Evolutionary conservation across 2,888 invertebrate genomes (phyloP).

Genomic region (Deilephila porcellus): DNA sequence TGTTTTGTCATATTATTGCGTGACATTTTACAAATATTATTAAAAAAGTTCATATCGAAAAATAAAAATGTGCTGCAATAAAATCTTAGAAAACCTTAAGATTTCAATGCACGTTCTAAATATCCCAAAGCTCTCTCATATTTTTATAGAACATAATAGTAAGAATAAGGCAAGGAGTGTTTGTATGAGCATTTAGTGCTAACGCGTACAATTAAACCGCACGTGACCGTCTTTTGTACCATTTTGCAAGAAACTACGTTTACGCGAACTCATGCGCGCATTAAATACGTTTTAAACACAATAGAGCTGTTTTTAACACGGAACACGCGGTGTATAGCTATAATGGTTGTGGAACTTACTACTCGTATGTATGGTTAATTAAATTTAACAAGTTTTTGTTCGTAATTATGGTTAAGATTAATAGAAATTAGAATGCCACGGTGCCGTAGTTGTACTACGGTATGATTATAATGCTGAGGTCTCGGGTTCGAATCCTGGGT

Average conservation of each 20-base stretch:
- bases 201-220: constrained; percentile 7
- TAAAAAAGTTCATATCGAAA: too few species aligned
- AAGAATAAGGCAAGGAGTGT: neutral
- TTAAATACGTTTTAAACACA: neutral
- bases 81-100: too few species aligned
- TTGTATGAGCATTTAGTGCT: constrained; percentile 12
- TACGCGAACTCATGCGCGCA: neutral
- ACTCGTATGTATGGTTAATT: neutral
- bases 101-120: neutral
- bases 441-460: too few species aligned
- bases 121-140: neutral
- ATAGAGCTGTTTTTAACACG: neutral
- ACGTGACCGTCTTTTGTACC: constrained; percentile 3
- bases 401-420: neutral
- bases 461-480: too few species aligned
- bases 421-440: too few species aligned
- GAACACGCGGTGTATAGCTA: neutral
- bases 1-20: too few species aligned
- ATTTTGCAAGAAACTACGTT: neutral
- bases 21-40: too few species aligned
- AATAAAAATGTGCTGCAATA: too few species aligned
- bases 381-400: neutral
- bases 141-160: neutral
- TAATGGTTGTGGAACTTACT: neutral
- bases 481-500: too few species aligned